phyloP scores from a whole-genome alignment of 2,888 invertebrate species.

The Heliconius ismenius region DNA sequence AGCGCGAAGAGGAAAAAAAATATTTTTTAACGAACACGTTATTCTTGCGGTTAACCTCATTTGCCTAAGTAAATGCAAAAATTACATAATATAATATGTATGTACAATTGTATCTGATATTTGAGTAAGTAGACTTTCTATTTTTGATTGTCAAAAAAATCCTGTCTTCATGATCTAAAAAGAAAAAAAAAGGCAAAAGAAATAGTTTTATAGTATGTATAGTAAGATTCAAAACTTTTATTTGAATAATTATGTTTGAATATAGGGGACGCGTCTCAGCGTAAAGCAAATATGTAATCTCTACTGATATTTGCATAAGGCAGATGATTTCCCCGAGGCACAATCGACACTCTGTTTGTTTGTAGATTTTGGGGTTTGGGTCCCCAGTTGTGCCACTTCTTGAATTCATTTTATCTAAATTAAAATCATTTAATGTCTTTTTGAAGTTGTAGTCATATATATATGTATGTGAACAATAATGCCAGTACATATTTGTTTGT shows the following conservation, averaged over 20 bases:
- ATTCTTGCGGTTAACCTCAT: no score
- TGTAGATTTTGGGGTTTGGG: slow-evolving; percentile 16
- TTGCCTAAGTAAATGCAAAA: no score
- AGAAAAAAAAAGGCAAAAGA: no score
- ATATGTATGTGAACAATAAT: slow-evolving; percentile 5
- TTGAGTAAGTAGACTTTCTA: no score
- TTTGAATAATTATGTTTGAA: slow-evolving; percentile 18
- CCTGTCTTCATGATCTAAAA: no score
- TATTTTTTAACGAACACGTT: no score
- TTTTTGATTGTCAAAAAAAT: no score
- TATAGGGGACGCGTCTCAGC: slow-evolving; percentile 37
- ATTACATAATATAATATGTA: no score
- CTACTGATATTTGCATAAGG: slow-evolving; percentile 43
- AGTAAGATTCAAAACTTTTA: neutral
- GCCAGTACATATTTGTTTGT: neutral
- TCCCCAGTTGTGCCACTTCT: slow-evolving; percentile 25
- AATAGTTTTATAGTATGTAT: no score
- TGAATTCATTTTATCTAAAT: slow-evolving; percentile 59
- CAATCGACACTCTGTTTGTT: slow-evolving; percentile 50
- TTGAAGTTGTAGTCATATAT: slow-evolving; percentile 28
- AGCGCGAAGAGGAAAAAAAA: no score
- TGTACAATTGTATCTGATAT: no score
- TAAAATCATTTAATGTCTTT: slow-evolving; percentile 58
- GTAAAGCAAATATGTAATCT: slow-evolving; percentile 40
- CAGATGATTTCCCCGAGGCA: slow-evolving; percentile 64